Conservation (phyloP, 2,113 vertebrate species). For the Prunella fulvescens region DNA sequence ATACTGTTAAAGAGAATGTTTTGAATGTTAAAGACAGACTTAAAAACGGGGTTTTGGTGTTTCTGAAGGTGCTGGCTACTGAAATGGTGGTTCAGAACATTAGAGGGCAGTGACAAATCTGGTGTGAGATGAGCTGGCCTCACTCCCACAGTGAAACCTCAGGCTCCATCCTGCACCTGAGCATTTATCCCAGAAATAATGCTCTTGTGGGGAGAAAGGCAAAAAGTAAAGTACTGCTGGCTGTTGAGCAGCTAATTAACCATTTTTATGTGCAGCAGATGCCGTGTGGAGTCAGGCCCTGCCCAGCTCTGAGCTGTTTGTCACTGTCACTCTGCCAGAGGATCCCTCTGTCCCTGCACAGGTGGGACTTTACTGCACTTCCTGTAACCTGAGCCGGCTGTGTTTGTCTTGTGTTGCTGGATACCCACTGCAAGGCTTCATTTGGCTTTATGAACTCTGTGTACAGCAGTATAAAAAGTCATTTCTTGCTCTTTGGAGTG, state of each 20-base stretch:
- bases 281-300: background rate
- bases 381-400: background rate
- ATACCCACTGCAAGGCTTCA: background rate
- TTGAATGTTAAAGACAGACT: background rate
- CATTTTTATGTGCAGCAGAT: constrained; percentile 21
- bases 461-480: background rate
- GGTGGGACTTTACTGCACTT: background rate
- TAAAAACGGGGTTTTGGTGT: background rate
- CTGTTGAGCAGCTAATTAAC: constrained; percentile 7
- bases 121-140: background rate
- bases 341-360: background rate
- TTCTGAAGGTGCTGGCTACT: background rate
- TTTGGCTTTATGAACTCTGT: background rate
- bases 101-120: background rate
- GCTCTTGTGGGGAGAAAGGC: background rate
- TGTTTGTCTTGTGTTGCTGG: background rate
- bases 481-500: background rate
- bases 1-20: background rate
- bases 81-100: background rate
- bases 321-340: background rate
- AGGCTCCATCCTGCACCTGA: background rate
- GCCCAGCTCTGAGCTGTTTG: background rate
- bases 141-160: background rate
- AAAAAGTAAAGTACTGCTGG: background rate
- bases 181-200: background rate